Evolutionary conservation across 2,113 vertebrate species (phyloP), one percentile per base, ranked within the genome.

Genomic region (Myrmecobius fasciatus): DNA sequence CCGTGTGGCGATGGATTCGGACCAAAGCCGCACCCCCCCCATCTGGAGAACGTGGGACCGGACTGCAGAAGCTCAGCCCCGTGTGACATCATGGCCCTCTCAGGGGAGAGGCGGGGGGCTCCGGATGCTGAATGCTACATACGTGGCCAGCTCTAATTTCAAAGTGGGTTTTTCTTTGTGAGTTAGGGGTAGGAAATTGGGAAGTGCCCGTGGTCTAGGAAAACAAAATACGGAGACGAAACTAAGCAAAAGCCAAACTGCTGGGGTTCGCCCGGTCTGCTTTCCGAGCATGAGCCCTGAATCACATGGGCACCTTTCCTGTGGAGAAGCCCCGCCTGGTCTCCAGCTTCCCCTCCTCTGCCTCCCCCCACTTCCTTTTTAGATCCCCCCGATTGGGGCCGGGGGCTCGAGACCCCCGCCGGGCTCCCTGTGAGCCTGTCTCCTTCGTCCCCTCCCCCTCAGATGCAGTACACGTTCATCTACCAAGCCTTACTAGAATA

Each of bases 391-490:
- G 54, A 8, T 26, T 10, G 28, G 28, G 31, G 10, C 31, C 11
- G 60, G 31, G 56, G 11, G 11, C 28, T 28, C 8, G n/a, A 9
- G 28, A 17, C 11, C 0, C 1, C 8, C n/a, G 12, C 10, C 26
- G 49, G 0, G 56, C 48, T 0, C 25, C 28, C 53, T 4, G 20
- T 1, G 0, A 3, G 3, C 7, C 0, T 0, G 47, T 7, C 0
- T 2, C 0, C 1, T 31, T 9, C 20, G 17, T 26, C 91, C 11
- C 36, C 67, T n/a, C 92, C 24, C 2, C 96, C 93, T 0, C 98
- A 99, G 99, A 99, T 99, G 98, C 99, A 99, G 98, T 99, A 99
- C 98, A 99, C 99, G 0, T 99, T 99, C 98, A 99, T 99, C 97
- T 99, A 99, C 98, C 99, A 99, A 98, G 99, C 99, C 97, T 98